Evolutionary conservation across 2,113 vertebrate genomes (phyloP).

Genomic region (Varanus salvator): DNA sequence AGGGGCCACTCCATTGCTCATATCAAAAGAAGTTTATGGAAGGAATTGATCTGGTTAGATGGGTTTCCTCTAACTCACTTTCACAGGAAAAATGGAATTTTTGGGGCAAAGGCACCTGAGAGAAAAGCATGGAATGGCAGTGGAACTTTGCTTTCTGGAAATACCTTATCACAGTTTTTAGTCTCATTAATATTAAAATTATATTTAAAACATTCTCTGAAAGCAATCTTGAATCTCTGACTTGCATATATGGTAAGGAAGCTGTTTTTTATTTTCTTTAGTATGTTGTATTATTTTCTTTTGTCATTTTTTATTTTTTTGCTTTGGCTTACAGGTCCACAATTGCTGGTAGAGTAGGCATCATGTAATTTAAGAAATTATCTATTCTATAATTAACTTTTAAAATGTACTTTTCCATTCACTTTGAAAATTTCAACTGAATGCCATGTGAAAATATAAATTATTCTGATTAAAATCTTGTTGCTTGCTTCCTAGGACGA

Average conservation of each 20-base stretch:
- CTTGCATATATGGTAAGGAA: background rate
- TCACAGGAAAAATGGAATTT: too few relatives aligned
- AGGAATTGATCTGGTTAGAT: too few relatives aligned
- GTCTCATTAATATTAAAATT: background rate
- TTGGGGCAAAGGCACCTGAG: too few relatives aligned
- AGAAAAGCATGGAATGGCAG: too few relatives aligned
- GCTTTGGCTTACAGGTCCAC: background rate
- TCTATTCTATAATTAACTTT: background rate
- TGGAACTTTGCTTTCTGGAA: too few relatives aligned
- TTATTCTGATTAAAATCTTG: background rate
- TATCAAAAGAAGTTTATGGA: too few relatives aligned
- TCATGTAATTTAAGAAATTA: background rate
- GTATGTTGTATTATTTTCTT: too few relatives aligned
- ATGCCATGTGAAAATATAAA: background rate
- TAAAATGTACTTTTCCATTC: background rate
- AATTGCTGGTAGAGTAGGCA: background rate
- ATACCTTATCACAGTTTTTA: too few relatives aligned
- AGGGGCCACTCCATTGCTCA: too few relatives aligned
- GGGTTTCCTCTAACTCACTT: too few relatives aligned
- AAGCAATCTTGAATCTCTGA: background rate
- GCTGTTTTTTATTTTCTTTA: background rate
- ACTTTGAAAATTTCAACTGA: background rate
- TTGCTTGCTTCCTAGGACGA: slow-evolving; percentile 83
- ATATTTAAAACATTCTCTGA: background rate
- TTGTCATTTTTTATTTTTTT: too few relatives aligned